These are phyloP conservation scores for Ascaphus truei DNA, from an alignment of 2,113 vertebrate species.

Conservation along the genomic window DNA sequence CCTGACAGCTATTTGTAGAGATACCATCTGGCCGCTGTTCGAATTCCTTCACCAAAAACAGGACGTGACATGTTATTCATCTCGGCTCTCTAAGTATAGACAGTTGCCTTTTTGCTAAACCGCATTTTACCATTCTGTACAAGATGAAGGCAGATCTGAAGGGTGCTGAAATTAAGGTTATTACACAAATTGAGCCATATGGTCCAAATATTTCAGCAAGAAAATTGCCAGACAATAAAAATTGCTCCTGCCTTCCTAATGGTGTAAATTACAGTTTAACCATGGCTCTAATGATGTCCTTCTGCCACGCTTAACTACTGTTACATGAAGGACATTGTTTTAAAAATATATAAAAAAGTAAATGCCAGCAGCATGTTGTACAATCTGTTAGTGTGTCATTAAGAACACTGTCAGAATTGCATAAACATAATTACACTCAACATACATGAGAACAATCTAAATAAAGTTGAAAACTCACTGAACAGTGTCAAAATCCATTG, in stretches of 20 bases:
- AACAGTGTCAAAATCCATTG: slow-evolving; percentile 3
- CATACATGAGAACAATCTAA: slow-evolving; percentile 61
- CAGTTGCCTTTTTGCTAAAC: slow-evolving; percentile 81
- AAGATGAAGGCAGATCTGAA: slow-evolving; percentile 91
- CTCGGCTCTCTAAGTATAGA: slow-evolving; percentile 87
- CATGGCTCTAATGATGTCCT: slow-evolving; percentile 99
- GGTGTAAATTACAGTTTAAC: slow-evolving; percentile 99
- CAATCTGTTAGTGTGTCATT: slow-evolving; percentile 99
- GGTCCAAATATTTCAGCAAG: slow-evolving; percentile 99
- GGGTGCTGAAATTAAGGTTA: slow-evolving; percentile 99
- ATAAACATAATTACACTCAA: slow-evolving; percentile 81
- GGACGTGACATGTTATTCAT: slow-evolving; percentile 99
- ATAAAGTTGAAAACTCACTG: not conserved
- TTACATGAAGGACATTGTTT: slow-evolving; percentile 99
- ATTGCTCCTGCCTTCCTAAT: slow-evolving; percentile 99
- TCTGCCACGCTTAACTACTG: slow-evolving; percentile 99
- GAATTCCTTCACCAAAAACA: slow-evolving; percentile 99
- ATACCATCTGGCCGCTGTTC: slow-evolving; percentile 98
- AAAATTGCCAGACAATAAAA: slow-evolving; percentile 99
- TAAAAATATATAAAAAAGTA: slow-evolving; percentile 89
- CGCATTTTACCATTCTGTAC: slow-evolving; percentile 76
- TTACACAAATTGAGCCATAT: slow-evolving; percentile 99
- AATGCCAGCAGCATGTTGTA: slow-evolving; percentile 93
- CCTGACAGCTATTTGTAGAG: slow-evolving; percentile 99
- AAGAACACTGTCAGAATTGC: slow-evolving; percentile 92